A percentile compares a stretch with the other conserved stretches of the same genome.
Evolutionary conservation across 2,113 vertebrate species (phyloP).

Genomic region (Amblyornis subalaris): DNA sequence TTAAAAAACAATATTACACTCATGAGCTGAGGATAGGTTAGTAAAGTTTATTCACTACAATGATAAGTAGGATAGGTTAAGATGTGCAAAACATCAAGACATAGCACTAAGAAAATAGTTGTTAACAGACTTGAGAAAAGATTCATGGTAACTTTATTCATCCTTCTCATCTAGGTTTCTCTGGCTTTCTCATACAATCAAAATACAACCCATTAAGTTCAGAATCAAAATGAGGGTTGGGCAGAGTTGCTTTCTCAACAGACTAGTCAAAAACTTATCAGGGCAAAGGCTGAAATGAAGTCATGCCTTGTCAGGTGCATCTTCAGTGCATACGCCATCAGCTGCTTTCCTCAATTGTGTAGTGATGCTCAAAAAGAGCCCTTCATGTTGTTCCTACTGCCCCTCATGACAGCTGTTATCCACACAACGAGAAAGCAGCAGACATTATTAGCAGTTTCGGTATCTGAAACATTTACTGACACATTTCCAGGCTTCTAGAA

Average conservation of each 20-base stretch:
- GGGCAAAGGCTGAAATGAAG: neutral
- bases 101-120: neutral
- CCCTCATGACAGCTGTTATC: neutral
- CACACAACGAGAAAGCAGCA: neutral
- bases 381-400: neutral
- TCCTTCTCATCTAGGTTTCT: neutral
- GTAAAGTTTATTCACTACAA: neutral
- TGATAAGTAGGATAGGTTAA: neutral
- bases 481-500: neutral
- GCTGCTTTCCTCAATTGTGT: neutral
- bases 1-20: neutral
- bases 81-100: neutral
- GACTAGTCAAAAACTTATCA: neutral
- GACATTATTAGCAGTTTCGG: neutral
- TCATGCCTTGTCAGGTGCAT: neutral
- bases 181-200: neutral
- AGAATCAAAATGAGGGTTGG: neutral
- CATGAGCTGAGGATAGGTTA: neutral
- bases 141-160: neutral
- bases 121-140: neutral
- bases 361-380: neutral
- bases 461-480: neutral
- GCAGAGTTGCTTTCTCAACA: neutral
- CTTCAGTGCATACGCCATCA: neutral
- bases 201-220: neutral